Base-by-base conservation (phyloP, 2,888 invertebrate genomes). In the Noctuana brunneofusca region DNA sequence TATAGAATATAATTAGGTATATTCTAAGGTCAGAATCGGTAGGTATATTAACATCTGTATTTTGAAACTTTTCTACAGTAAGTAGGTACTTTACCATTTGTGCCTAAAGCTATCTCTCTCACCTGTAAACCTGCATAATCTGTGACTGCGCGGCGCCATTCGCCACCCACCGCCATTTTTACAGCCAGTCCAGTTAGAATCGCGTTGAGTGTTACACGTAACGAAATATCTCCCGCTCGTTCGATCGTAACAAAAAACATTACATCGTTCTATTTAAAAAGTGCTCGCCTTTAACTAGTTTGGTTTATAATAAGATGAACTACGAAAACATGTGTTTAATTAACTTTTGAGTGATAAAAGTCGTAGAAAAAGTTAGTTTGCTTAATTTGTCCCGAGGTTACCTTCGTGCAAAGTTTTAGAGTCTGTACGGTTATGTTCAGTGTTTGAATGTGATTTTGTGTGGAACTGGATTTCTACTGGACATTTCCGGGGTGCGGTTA, bases 151-250 rank as follows among this genome's bases (percentile, higher is more conserved):
- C 75, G 75, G 73, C 75, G 74, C 73, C 69, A 71, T 66, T 75
- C 70, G 75, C 67, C 71, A 68, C 66, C 69, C 71, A 66, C 72
- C 82, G 85, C 83, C 86, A 86, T 84, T 81, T 83, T 80, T 79
- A 71, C 70, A 68, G 16, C 76, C 83, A 88, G 88, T 89, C 85
- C 83, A 81, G 86, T 83, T 85, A 81, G 68, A 78, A 70, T 68
- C 75, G 75, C 69, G 72, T 63, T 20, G 70, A 46, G 73, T 6
- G 65, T n/a, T 35, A 71, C 56, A 74, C 79, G 87, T 80, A 68
- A 74, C 60, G 68, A 43, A 14, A 48, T 54, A 46, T 46, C 46
- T 53, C 24, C 9, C 48, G n/a, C 38, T 62, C 16, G 38, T n/a
- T 55, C 54, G 60, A 62, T 55, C 60, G 60, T 62, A 62, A 54